Evolutionary conservation across 2,888 invertebrate species (phyloP).

Genomic region (Tipula unca): DNA sequence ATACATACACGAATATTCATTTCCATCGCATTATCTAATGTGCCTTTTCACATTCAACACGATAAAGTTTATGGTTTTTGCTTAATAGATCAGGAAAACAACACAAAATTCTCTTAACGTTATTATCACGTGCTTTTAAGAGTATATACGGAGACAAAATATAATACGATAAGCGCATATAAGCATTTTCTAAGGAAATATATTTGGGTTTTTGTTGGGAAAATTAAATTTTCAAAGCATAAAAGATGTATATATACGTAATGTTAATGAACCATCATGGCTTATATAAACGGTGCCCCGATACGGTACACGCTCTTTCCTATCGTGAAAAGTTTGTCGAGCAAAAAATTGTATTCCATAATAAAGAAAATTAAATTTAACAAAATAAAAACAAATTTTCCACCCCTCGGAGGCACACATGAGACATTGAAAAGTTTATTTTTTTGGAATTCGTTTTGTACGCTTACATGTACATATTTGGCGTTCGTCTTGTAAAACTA

Average conservation of each 20-base stretch:
- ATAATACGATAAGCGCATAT: background rate
- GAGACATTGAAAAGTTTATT: background rate
- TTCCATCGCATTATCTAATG: background rate
- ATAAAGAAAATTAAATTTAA: background rate
- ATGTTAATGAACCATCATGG: background rate
- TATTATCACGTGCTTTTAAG: slow-evolving; percentile 8
- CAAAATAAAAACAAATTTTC: background rate
- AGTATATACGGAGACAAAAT: background rate
- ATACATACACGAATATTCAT: background rate
- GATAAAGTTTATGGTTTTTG: background rate
- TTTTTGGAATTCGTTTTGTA: background rate
- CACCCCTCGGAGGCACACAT: background rate
- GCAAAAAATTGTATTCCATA: background rate
- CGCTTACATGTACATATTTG: too few relatives aligned
- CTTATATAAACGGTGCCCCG: background rate
- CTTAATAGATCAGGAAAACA: background rate
- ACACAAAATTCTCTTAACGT: background rate
- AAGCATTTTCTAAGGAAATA: background rate
- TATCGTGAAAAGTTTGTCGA: background rate
- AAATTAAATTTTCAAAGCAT: background rate
- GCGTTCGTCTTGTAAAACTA: too few relatives aligned
- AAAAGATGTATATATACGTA: background rate
- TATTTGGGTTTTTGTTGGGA: background rate
- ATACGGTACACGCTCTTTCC: background rate
- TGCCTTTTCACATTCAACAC: background rate